Conservation (phyloP, 2,888 invertebrate genomes). For the Cremastinae sp. region DNA sequence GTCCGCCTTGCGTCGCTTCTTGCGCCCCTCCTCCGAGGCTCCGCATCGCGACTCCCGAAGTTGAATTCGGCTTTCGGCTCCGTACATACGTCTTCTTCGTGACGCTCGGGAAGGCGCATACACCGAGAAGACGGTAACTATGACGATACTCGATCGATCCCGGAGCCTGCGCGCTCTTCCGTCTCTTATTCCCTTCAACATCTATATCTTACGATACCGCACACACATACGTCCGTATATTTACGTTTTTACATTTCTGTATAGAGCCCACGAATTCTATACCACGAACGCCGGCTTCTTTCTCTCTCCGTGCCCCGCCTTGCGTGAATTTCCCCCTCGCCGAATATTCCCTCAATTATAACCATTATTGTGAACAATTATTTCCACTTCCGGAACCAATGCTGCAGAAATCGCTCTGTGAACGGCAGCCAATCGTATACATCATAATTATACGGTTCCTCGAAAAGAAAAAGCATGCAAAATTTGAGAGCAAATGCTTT, state of each 20-base stretch:
- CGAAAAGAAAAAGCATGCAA: background rate
- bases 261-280: slow-evolving; percentile 14
- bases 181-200: background rate
- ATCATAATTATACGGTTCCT: background rate
- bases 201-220: slow-evolving; percentile 29
- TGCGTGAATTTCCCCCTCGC: slow-evolving; percentile 29
- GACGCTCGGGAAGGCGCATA: slow-evolving; percentile 41
- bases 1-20: background rate
- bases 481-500: background rate
- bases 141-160: slow-evolving; percentile 78
- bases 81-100: slow-evolving; percentile 49
- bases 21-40: slow-evolving; percentile 7
- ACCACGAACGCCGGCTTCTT: background rate
- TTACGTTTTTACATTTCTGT: background rate
- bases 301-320: slow-evolving; percentile 17
- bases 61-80: slow-evolving; percentile 2
- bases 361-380: background rate
- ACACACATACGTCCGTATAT: background rate
- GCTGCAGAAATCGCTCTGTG: too few relatives aligned
- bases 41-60: slow-evolving; percentile 24
- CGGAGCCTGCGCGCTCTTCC: slow-evolving; percentile 71
- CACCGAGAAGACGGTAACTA: slow-evolving; percentile 72
- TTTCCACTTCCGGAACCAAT: background rate
- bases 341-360: slow-evolving; percentile 4
- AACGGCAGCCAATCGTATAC: too few relatives aligned